These are phyloP conservation scores for Serilophus lunatus DNA, from an alignment of 2,113 vertebrate genomes.

Conservation along the genomic window DNA sequence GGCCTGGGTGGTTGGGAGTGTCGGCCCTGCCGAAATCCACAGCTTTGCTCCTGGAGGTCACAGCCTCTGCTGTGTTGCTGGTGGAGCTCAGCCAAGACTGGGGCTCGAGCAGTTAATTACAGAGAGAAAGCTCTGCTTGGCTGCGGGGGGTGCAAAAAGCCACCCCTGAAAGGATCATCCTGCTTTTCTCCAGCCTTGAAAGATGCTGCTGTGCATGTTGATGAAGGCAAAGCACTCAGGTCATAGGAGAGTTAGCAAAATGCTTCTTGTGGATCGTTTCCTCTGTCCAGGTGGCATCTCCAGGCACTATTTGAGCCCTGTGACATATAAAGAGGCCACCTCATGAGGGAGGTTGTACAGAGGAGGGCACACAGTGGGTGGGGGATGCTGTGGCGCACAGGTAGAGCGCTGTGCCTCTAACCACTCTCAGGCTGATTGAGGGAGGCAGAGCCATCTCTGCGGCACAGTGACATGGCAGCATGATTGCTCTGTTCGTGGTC, in stretches of 20 bases:
- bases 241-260: neutral
- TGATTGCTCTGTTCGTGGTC: constrained; percentile 28
- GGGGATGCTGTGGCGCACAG: neutral
- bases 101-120: neutral
- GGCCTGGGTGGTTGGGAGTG: neutral
- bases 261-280: neutral
- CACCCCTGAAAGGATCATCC: constrained; percentile 1
- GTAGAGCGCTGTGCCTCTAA: neutral
- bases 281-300: neutral
- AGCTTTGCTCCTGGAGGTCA: neutral
- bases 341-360: rapidly evolving
- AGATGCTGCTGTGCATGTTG: constrained; percentile 9
- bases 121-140: neutral
- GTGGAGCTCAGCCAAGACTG: neutral
- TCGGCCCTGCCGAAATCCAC: neutral
- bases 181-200: neutral
- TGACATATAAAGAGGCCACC: rapidly evolving
- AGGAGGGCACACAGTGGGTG: neutral
- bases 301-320: rapidly evolving
- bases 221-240: constrained; percentile 16
- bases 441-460: neutral
- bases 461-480: neutral
- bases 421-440: neutral
- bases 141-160: neutral
- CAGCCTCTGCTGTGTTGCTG: neutral